Base-by-base conservation (phyloP, 2,113 vertebrate genomes). In the Sardina pilchardus region DNA sequence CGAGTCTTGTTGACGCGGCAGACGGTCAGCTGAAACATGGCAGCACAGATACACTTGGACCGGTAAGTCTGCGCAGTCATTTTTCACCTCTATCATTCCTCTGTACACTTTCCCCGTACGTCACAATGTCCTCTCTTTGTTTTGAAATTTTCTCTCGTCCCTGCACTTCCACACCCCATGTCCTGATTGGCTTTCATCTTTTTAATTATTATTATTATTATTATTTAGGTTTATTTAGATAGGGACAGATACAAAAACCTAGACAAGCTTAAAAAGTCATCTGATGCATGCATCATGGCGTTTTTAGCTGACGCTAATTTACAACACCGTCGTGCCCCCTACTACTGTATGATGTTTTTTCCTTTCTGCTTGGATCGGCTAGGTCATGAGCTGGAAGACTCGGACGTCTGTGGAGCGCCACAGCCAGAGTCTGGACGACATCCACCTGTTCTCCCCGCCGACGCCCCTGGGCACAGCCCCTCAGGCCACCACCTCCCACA, bases 341-440 rank as follows among this genome's bases (percentile, higher is more conserved):
- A n/a, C n/a, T n/a, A n/a, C n/a, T n/a, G n/a, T 26, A 17, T 63
- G 24, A 63, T 63, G 17, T 21, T 63, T 63, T 63, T 34, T 71
- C 12, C 30, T 34, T 34, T 78, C 26, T 78, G 10, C 4, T 6
- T 36, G 3, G 53, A 21, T 59, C 21, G 21, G 10, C 90, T n/a
- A 97, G 96, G 86, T 93, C 26, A 82, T 83, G 47, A 94, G 92
- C 0, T 88, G 90, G 19, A 93, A 88, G 85, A 45, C 53, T 0
- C 91, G 92, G 19, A 87, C 89, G 84, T 89, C 85, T 1, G 67
- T 87, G 0, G 94, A 96, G 44, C 92, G 92, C 17, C 94, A 96
- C 89, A 96, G 96, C 90, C 94, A 93, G 88, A 96, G 96, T 86
- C 91, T 96, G 84, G 96, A 97, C 30, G 95, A 96, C 81, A 84